phyloP scores from a whole-genome alignment of 2,888 invertebrate genomes.

The Phoronis australis region DNA sequence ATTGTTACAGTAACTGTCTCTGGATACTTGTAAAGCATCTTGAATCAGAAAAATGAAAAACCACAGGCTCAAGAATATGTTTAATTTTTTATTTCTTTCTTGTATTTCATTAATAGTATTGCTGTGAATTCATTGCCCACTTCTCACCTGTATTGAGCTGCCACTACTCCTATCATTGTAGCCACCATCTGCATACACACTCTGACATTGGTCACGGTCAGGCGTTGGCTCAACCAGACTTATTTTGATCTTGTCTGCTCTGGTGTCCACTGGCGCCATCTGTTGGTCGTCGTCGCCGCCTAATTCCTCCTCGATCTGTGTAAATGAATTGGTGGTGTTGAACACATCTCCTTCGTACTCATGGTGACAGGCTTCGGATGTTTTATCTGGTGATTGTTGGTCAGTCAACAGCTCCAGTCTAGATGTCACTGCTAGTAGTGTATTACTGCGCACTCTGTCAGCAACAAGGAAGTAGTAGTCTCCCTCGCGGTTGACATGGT shows the following conservation, averaged over 20 bases:
- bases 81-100: too few relatives aligned
- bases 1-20: too few relatives aligned
- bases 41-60: too few relatives aligned
- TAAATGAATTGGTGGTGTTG: neutral
- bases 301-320: neutral
- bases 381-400: conserved; percentile 3
- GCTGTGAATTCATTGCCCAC: too few relatives aligned
- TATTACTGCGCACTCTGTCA: conserved; percentile 21
- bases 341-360: neutral
- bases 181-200: neutral
- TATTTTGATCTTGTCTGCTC: neutral
- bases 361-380: too few relatives aligned
- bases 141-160: neutral
- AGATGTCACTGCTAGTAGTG: conserved; percentile 27
- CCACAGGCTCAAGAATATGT: too few relatives aligned
- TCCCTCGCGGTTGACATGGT: conserved; percentile 59
- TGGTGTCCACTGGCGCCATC: neutral
- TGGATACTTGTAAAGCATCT: too few relatives aligned
- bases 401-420: conserved; percentile 22
- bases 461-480: conserved; percentile 61
- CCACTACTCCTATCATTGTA: neutral
- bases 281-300: neutral
- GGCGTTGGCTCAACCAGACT: neutral
- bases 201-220: too few relatives aligned
- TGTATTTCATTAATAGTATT: too few relatives aligned